These are phyloP conservation scores for Mus spretus DNA, from an alignment of 2,797 vertebrate genomes.

Conservation along the genomic window DNA sequence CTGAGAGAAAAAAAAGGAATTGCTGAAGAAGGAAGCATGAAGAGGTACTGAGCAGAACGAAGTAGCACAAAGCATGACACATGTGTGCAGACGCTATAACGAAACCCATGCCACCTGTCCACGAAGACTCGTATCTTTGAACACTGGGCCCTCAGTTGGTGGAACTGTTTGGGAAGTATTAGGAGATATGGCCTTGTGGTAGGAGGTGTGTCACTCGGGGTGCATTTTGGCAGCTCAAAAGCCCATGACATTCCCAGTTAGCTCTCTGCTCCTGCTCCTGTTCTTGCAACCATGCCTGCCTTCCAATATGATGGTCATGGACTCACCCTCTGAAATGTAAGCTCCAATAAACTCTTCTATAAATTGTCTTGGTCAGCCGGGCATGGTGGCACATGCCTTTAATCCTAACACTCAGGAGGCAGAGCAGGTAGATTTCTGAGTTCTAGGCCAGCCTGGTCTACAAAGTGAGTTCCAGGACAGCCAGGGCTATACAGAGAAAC, in stretches of 20 bases:
- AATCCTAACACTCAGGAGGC: no score
- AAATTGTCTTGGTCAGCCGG: neutral
- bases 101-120: neutral
- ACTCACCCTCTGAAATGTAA: neutral
- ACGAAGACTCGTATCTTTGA: neutral
- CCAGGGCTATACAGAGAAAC: no score
- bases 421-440: no score
- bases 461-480: no score
- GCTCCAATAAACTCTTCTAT: neutral
- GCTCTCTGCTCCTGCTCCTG: neutral
- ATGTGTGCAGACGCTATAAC: no score
- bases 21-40: neutral
- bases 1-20: neutral
- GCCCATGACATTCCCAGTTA: neutral
- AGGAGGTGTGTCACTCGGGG: neutral
- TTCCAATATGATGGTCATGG: neutral
- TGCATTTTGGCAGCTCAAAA: neutral
- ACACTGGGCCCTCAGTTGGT: neutral
- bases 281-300: neutral
- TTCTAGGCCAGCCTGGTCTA: no score
- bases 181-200: neutral
- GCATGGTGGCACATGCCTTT: no score
- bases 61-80: neutral
- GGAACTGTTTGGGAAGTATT: neutral
- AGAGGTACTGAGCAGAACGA: neutral